Percentiles rank a stretch among this genome's conserved stretches.
Evolutionary conservation across 2,888 invertebrate species (phyloP).

Genomic region (Argynnis bischoffii): DNA sequence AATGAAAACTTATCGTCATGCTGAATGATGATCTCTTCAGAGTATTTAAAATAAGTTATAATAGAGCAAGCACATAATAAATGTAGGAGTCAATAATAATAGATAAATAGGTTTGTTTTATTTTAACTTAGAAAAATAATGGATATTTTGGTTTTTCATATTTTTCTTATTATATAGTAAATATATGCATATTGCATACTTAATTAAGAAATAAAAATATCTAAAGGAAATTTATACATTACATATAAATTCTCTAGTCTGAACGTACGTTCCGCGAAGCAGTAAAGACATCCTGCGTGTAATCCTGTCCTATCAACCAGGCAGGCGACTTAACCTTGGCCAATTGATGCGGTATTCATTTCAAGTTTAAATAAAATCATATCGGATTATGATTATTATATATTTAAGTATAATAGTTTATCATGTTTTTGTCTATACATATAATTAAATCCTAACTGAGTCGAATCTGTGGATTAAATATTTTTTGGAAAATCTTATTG

Average conservation of each 20-base stretch:
- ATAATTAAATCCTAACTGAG: no score
- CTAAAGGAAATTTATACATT: conserved; percentile 16
- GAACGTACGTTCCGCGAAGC: conserved; percentile 36
- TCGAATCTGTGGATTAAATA: no score
- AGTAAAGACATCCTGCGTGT: conserved; percentile 56
- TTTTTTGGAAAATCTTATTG: no score
- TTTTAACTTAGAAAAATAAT: background rate
- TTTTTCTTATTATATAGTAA: background rate
- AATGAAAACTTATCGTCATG: conserved; percentile 25
- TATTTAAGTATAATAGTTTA: background rate
- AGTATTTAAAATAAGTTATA: no score
- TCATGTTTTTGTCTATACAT: no score
- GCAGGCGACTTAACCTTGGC: conserved; percentile 24
- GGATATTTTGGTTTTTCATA: background rate
- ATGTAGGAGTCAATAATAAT: background rate
- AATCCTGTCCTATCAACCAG: conserved; percentile 40
- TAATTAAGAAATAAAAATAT: conserved; percentile 11
- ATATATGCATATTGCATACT: background rate
- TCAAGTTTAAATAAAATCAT: conserved; percentile 11
- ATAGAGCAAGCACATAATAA: no score
- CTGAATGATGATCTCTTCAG: conserved; percentile 12
- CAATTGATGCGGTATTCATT: conserved; percentile 14
- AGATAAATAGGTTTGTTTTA: background rate
- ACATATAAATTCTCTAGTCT: conserved; percentile 25
- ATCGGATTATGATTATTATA: conserved; percentile 1